A percentile compares a stretch with the other conserved stretches of the same genome.
phyloP scores from a whole-genome alignment of 2,113 vertebrate genomes.

The Ochotona princeps region DNA sequence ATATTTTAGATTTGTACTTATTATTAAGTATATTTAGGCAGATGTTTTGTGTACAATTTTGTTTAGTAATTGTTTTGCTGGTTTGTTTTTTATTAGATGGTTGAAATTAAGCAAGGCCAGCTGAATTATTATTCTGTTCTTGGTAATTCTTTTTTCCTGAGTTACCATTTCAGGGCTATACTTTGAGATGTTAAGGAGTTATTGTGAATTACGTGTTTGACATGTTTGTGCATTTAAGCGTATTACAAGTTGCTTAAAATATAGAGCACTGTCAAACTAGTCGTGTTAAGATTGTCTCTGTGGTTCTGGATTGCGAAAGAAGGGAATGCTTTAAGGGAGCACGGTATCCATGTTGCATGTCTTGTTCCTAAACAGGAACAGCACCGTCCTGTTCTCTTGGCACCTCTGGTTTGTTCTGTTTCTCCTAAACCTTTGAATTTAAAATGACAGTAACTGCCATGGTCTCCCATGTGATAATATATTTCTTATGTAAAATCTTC shows the following conservation, averaged over 20 bases:
- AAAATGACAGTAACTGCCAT: not conserved
- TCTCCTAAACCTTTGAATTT: not conserved
- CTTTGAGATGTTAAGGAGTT: constrained; percentile 1
- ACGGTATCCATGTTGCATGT: too few relatives aligned
- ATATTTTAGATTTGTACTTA: not conserved
- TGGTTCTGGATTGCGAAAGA: not conserved
- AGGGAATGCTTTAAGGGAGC: not conserved
- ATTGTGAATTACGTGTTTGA: not conserved
- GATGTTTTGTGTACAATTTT: not conserved
- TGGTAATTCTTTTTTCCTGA: not conserved
- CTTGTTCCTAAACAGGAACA: not conserved
- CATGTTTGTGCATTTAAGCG: not conserved
- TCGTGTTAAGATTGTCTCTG: not conserved
- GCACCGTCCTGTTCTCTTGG: not conserved
- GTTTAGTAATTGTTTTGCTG: not conserved
- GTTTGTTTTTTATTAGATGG: not conserved
- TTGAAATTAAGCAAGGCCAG: not conserved
- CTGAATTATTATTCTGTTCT: not conserved
- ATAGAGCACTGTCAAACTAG: not conserved
- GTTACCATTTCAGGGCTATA: not conserved
- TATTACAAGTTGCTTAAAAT: not conserved
- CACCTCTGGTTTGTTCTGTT: not conserved
- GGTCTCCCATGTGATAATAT: not conserved
- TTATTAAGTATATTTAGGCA: not conserved
- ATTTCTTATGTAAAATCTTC: not conserved